Evolutionary conservation across 2,888 invertebrate genomes (phyloP).

Genomic region (Hyles lineata): DNA sequence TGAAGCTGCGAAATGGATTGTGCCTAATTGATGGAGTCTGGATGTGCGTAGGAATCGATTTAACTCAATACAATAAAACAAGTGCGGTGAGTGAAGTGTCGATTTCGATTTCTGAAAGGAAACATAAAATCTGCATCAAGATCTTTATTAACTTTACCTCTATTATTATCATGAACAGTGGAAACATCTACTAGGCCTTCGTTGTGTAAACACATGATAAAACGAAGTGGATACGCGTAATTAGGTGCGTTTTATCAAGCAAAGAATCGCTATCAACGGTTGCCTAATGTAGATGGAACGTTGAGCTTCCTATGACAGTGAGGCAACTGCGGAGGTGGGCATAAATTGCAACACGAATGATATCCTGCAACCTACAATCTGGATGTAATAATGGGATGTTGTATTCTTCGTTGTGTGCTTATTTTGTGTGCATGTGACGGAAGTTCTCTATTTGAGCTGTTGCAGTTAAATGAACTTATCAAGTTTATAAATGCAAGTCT

Average conservation of each 20-base stretch:
- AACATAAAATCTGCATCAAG: neutral
- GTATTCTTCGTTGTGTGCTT: constrained; percentile 29
- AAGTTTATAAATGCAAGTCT: constrained; percentile 1
- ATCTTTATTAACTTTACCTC: neutral
- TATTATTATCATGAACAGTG: neutral
- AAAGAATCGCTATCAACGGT: constrained; percentile 58
- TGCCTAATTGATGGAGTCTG: neutral
- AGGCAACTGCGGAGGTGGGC: constrained; percentile 53
- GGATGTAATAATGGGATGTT: constrained; percentile 38
- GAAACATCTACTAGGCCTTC: constrained; percentile 3
- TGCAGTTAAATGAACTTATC: neutral
- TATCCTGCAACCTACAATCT: constrained; percentile 51
- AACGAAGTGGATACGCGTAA: constrained; percentile 47
- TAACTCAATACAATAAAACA: neutral
- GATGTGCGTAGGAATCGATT: neutral
- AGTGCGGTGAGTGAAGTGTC: no score
- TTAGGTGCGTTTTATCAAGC: constrained; percentile 50
- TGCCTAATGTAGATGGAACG: constrained; percentile 44
- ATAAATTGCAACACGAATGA: constrained; percentile 53
- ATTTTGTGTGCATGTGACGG: constrained; percentile 13
- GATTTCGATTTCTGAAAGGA: neutral
- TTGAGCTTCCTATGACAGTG: constrained; percentile 53
- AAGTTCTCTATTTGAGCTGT: constrained; percentile 6
- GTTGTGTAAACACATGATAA: constrained; percentile 5
- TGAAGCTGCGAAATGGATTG: neutral